Percentiles rank a stretch among this genome's conserved stretches.
Evolutionary conservation across 2,113 vertebrate species (phyloP).

Genomic region (Melanerpes formicivorus): DNA sequence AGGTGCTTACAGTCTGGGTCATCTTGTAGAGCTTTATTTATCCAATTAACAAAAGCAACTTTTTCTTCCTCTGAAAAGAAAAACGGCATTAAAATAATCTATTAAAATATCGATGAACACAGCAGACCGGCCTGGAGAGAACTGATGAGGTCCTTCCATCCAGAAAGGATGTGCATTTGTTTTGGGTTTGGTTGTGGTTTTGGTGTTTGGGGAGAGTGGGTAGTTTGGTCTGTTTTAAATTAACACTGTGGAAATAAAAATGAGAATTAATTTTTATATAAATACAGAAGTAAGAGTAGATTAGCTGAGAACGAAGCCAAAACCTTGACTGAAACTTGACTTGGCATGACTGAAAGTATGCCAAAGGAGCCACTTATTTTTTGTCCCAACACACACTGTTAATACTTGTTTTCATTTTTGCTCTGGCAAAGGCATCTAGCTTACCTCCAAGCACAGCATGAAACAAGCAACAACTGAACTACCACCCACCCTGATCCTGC

Average conservation of each 20-base stretch:
- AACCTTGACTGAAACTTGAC: neutral
- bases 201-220: too few relatives aligned
- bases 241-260: neutral
- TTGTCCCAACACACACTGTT: neutral
- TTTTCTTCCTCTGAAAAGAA: slow-evolving; percentile 92
- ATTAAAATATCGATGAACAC: neutral
- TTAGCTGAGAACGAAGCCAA: neutral
- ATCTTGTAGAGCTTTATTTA: slow-evolving; percentile 92
- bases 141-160: neutral
- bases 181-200: neutral
- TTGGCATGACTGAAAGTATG: neutral
- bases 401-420: neutral
- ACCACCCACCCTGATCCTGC: neutral
- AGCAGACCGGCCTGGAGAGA: neutral
- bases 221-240: too few relatives aligned
- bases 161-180: neutral
- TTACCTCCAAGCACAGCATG: neutral
- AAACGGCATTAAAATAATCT: neutral
- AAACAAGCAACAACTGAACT: neutral
- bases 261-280: neutral
- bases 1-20: slow-evolving; percentile 92
- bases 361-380: neutral
- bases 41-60: slow-evolving; percentile 97
- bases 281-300: neutral
- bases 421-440: neutral